These are phyloP conservation scores for Apamea anceps DNA, from an alignment of 2,888 invertebrate genomes.

Conservation along the genomic window DNA sequence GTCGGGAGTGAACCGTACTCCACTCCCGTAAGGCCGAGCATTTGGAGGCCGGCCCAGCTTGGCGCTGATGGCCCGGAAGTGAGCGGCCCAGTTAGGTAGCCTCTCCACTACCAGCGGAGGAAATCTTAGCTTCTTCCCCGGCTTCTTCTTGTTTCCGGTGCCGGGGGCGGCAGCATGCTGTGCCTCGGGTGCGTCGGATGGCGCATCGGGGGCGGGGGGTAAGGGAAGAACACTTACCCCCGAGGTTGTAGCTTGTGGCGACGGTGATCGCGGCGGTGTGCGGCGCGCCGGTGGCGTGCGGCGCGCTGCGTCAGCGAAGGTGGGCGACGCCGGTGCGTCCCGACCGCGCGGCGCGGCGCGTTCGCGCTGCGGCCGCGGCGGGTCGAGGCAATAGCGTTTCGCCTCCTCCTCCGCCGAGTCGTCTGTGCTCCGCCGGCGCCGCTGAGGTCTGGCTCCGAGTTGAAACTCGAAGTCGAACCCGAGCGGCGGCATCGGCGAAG, in stretches of 20 bases:
- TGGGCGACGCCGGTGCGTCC: background rate
- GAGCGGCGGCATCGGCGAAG: no score
- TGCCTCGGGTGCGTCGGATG: no score
- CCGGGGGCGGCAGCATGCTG: no score
- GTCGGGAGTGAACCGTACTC: background rate
- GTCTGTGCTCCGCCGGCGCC: background rate
- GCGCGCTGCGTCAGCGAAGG: no score
- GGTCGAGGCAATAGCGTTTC: background rate
- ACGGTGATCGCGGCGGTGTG: background rate
- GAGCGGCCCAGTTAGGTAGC: background rate
- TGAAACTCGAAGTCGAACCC: background rate
- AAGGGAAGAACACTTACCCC: no score
- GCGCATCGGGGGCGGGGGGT: no score
- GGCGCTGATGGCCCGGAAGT: background rate
- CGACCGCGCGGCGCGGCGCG: background rate
- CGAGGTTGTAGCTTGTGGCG: no score
- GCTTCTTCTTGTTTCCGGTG: no score
- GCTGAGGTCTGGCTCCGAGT: background rate
- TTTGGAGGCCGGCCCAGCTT: background rate
- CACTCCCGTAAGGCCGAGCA: background rate
- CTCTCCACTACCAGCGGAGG: background rate
- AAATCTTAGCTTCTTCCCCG: background rate
- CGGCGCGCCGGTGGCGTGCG: background rate
- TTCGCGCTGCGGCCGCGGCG: background rate
- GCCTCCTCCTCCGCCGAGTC: background rate